These are phyloP conservation scores for Drosophila atroscutellata DNA, from an alignment of 2,888 invertebrate genomes.

Conservation along the genomic window DNA sequence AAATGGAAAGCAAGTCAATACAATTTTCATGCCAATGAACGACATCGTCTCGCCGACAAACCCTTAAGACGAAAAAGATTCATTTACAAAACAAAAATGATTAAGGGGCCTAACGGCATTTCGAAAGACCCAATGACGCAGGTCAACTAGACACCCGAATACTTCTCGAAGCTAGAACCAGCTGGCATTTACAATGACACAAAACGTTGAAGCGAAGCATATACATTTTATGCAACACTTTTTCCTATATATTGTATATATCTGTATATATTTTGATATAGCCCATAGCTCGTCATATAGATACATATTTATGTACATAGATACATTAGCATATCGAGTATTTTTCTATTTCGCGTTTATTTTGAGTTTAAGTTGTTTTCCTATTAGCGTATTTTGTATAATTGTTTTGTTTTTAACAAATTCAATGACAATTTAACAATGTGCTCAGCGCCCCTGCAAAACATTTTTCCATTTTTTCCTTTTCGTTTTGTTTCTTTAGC, in stretches of 20 bases:
- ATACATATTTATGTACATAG: background rate
- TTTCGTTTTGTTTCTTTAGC: background rate
- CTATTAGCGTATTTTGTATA: conserved; percentile 61
- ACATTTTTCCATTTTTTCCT: background rate
- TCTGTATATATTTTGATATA: background rate
- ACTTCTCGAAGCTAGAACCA: too few species aligned
- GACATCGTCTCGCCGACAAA: conserved; percentile 24
- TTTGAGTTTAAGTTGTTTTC: conserved; percentile 47
- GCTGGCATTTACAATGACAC: too few species aligned
- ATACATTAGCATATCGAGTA: conserved; percentile 5
- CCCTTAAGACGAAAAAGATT: too few species aligned
- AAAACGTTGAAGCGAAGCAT: too few species aligned
- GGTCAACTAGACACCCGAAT: too few species aligned
- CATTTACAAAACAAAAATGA: too few species aligned
- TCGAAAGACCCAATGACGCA: too few species aligned
- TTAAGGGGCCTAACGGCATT: too few species aligned
- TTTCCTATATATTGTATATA: background rate
- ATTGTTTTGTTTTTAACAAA: conserved; percentile 63
- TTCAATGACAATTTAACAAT: conserved; percentile 55
- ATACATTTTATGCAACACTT: background rate
- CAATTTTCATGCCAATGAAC: conserved; percentile 21
- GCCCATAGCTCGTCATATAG: background rate
- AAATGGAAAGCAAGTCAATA: conserved; percentile 4
- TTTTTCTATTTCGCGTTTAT: conserved; percentile 72
- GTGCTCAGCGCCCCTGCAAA: conserved; percentile 24